Conservation (phyloP, 1,140 invertebrate species). For the Macrobrachium nipponense region DNA sequence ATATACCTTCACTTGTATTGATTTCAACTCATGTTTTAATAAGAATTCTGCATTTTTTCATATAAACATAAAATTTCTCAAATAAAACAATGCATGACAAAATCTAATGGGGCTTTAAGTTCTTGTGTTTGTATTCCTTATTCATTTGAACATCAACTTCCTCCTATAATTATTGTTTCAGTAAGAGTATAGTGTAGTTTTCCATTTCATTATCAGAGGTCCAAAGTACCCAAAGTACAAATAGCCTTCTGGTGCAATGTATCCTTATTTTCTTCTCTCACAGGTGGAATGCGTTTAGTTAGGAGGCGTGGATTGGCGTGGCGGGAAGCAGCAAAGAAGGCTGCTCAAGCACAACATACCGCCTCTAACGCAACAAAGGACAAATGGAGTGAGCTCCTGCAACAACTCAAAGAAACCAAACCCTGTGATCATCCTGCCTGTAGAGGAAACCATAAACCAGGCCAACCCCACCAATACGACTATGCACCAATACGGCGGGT, state of each 20-base stretch:
- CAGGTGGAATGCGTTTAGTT: conserved; percentile 37
- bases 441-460: conserved; percentile 32
- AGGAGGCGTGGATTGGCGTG: conserved; percentile 38
- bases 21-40: no score
- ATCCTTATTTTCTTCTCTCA: neutral
- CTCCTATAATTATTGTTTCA: no score
- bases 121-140: no score
- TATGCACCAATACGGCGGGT: conserved; percentile 40
- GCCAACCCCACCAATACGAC: conserved; percentile 24
- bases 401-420: conserved; percentile 31
- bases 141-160: no score
- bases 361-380: neutral
- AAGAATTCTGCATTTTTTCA: no score
- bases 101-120: no score
- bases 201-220: neutral
- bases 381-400: conserved; percentile 33
- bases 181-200: no score
- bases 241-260: neutral
- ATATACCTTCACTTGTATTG: no score
- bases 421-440: conserved; percentile 40
- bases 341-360: conserved; percentile 8
- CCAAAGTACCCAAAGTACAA: neutral
- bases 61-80: no score
- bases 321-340: conserved; percentile 46
- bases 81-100: no score